Base-by-base conservation (phyloP, 2,797 vertebrate species). In the Anabacerthia variegaticeps region DNA sequence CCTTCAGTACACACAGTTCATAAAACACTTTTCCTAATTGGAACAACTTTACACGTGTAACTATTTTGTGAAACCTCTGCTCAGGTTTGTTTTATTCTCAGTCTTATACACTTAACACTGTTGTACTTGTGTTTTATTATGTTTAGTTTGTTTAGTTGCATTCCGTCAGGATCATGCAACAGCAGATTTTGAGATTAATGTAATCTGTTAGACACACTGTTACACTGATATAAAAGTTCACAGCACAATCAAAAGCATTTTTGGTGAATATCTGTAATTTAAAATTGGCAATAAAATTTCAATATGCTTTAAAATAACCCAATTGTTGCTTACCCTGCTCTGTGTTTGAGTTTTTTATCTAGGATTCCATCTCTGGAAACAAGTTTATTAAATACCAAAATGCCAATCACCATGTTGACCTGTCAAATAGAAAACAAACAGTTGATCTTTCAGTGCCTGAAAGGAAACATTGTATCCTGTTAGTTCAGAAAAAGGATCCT, bases 371-470 rank as follows among this genome's bases (percentile, higher is more conserved):
- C 99, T 98, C 99, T 99, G 97, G 99, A 99, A 98, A 99, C 99
- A 97, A 99, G 98, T 97, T 99, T 99, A 98, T 99, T 99, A 98
- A 99, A 99, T 96, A 99, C 99, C 98, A 99, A 98, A 98, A 99
- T 99, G 96, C 99, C 99, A 96, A 99, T 99, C 98, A 99, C 99
- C 99, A 99, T 99, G 98, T 99, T 99, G 97, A 99, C 99, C 99
- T 99, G 98, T 93, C 96, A 96, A 97, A 98, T 49, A 98, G 95
- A 98, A 95, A 97, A 98, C 61, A 97, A 92, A 95, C 51, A 88
- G 81, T 96, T 97, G 90, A 92, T 82, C 77, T 96, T 97, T 97
- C 88, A 95, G 63, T 72, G 67, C 58, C 77, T 68, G 61, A 92
- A 94, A 67, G 71, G 69, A 96, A 97, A 71, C 28, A 36, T 5